These are phyloP conservation scores for Oxystoma pomonae DNA, from an alignment of 2,888 invertebrate species.

Conservation along the genomic window DNA sequence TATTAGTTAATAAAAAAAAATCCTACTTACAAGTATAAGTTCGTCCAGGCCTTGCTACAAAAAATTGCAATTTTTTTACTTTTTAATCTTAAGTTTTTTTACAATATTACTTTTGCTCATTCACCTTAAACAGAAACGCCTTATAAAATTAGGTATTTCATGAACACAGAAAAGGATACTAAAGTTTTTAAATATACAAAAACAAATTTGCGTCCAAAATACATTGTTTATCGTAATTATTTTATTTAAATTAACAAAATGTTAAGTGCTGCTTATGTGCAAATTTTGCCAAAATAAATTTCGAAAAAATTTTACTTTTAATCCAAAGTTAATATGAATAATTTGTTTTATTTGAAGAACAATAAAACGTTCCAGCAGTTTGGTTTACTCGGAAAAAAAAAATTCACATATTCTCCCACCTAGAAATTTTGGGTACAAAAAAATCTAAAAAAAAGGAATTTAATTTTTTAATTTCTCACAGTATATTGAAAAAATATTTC, in stretches of 20 bases:
- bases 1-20: slow-evolving; percentile 35
- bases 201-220: neutral
- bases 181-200: neutral
- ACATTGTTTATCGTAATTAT: neutral
- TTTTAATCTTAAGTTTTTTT: neutral
- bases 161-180: neutral
- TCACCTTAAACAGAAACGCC: neutral
- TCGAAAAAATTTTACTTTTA: too few species aligned
- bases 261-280: neutral
- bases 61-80: slow-evolving; percentile 37
- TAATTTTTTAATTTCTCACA: neutral
- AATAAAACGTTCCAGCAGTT: neutral
- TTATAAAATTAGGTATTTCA: neutral
- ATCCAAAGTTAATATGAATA: too few species aligned
- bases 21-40: slow-evolving; percentile 38
- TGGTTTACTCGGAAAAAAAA: too few species aligned
- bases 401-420: too few species aligned
- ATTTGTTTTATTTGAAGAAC: neutral
- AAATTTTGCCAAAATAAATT: too few species aligned
- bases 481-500: neutral
- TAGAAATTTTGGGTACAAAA: neutral
- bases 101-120: neutral
- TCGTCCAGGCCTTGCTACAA: slow-evolving; percentile 42
- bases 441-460: neutral
- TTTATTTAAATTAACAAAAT: too few species aligned